These are phyloP conservation scores for Drosophila bifasciata DNA, from an alignment of 1,140 invertebrate species.

Conservation along the genomic window DNA sequence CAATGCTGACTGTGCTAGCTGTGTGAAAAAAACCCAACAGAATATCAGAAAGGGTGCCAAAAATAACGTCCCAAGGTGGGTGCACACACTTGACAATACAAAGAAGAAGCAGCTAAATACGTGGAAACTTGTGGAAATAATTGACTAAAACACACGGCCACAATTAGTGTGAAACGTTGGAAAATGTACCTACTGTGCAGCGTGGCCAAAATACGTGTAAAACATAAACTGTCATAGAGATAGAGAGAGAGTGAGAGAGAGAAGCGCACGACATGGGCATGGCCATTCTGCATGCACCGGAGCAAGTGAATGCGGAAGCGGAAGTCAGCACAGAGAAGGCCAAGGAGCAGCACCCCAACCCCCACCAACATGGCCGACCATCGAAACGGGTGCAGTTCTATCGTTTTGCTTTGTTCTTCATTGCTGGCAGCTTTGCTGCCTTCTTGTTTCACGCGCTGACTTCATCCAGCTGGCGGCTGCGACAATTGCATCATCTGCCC, in stretches of 20 bases:
- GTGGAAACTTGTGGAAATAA: constrained; percentile 31
- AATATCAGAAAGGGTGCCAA: no score
- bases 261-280: no score
- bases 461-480: constrained; percentile 28
- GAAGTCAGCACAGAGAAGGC: not conserved
- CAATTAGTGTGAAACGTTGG: not conserved
- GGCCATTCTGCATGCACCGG: constrained; percentile 8
- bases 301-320: not conserved
- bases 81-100: no score
- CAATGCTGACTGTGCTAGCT: no score
- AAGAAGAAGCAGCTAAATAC: constrained; percentile 11
- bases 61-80: no score
- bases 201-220: constrained; percentile 31
- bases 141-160: constrained; percentile 1
- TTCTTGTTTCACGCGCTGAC: constrained; percentile 51
- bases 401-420: constrained; percentile 54
- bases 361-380: not conserved
- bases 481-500: constrained; percentile 65
- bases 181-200: constrained; percentile 40
- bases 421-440: constrained; percentile 62
- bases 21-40: no score
- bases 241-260: not conserved
- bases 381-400: constrained; percentile 17
- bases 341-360: constrained; percentile 2
- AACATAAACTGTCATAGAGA: constrained; percentile 27